Evolutionary conservation across 37 sponge, comb jelly and placozoan species (phyloP), one percentile per base, ranked within the genome.

Genomic region (Agelas oroides): DNA sequence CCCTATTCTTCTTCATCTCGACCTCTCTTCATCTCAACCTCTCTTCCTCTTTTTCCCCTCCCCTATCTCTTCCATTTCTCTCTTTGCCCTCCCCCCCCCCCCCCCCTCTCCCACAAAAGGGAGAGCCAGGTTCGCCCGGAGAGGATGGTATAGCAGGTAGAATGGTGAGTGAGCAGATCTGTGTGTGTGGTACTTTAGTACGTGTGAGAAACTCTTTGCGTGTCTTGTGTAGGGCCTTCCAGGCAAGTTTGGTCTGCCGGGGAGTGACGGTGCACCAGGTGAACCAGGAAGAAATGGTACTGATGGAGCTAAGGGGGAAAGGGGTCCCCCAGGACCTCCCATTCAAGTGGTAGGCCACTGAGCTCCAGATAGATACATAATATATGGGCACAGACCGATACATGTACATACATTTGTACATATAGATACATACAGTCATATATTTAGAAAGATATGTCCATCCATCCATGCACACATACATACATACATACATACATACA

Each of bases 61-160:
- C 6, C 78, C 65, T 34, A n/a, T n/a, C n/a, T n/a, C n/a, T n/a
- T n/a, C n/a, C n/a, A n/a, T n/a, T n/a, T n/a, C n/a, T n/a, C n/a
- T n/a, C n/a, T n/a, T n/a, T n/a, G n/a, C n/a, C n/a, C n/a, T n/a
- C n/a, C n/a, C n/a, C n/a, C n/a, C 39, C 25, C 16, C 31, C 62
- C 70, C 62, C 78, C 31, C 15, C 56, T 21, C 78, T n/a, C n/a
- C n/a, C n/a, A n/a, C n/a, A n/a, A n/a, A n/a, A 72, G 90, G 88
- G 74, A 66, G 53, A 24, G 23, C 41, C 63, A 34, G 89, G 73
- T 32, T 16, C 27, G 13, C 70, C 35, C 34, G 80, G 75, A 65
- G 30, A 23, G 38, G 76, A 81, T 75, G 87, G 75, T 5, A 34
- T 16, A 31, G 52, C 79, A 27, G 79, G 71, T 6, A 75, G 76